Percentiles rank a stretch among this genome's conserved stretches.
Evolutionary conservation across 2,888 invertebrate species (phyloP).

Genomic region (Phalera bucephala): DNA sequence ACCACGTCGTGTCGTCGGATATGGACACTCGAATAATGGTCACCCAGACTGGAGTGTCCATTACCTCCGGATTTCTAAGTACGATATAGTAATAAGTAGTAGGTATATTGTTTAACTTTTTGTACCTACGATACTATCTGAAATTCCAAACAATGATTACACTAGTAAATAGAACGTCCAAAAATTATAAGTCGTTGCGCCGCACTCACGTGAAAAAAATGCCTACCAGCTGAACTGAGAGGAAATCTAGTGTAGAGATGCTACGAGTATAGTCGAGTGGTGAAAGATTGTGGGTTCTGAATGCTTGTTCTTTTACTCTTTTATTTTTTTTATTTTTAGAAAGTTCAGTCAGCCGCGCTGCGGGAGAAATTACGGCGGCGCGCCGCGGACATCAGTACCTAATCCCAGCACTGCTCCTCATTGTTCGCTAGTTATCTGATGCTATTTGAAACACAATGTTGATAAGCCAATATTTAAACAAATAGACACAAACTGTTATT

Average conservation of each 20-base stretch:
- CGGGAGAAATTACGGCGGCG: conserved; percentile 75
- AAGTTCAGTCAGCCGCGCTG: conserved; percentile 75
- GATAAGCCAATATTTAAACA: conserved; percentile 13
- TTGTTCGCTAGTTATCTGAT: conserved; percentile 65
- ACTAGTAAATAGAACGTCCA: conserved; percentile 28
- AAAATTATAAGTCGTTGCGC: conserved; percentile 33
- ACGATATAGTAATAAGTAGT: conserved; percentile 39
- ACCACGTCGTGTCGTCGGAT: conserved; percentile 48
- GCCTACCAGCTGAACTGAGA: conserved; percentile 38
- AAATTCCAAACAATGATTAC: conserved; percentile 26
- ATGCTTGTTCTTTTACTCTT: conserved; percentile 75
- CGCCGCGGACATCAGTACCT: conserved; percentile 44
- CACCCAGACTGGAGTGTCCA: conserved; percentile 33
- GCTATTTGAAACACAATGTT: conserved; percentile 27
- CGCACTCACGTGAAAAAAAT: conserved; percentile 41
- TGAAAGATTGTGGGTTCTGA: conserved; percentile 77
- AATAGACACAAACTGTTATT: not conserved
- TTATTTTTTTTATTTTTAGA: conserved; percentile 77
- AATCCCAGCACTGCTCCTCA: conserved; percentile 54
- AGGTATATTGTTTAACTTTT: too few relatives aligned
- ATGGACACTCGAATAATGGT: conserved; percentile 52
- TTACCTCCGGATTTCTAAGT: conserved; percentile 40
- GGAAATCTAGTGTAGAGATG: conserved; percentile 50
- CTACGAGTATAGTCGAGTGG: conserved; percentile 72
- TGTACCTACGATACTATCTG: conserved; percentile 15